A percentile compares a stretch with the other conserved stretches of the same genome.
Conservation (phyloP, 2,797 vertebrate genomes). For the Decapterus maruadsi region DNA sequence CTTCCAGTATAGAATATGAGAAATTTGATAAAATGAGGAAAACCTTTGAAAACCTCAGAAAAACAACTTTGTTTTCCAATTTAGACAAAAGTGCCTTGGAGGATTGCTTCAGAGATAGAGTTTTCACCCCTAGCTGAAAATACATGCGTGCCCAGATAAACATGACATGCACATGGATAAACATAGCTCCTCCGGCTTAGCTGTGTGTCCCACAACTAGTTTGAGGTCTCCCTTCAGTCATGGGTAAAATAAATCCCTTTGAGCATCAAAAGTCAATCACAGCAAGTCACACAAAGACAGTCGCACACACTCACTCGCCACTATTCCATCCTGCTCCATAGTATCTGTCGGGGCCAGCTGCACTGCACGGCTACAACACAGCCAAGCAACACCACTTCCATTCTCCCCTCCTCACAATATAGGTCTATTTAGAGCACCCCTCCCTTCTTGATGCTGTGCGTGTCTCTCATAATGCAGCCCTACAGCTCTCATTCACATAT, state of each 20-base stretch:
- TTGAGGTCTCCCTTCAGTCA: conserved; percentile 36
- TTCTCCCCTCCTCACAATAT: conserved; percentile 63
- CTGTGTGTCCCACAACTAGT: conserved; percentile 20
- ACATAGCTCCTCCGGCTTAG: conserved; percentile 21
- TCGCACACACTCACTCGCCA: background rate
- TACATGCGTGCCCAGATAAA: background rate
- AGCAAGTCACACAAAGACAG: conserved; percentile 17
- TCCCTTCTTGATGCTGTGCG: conserved; percentile 36
- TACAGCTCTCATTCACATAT: conserved; percentile 56
- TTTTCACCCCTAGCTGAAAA: conserved; percentile 21
- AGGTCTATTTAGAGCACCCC: conserved; percentile 65
- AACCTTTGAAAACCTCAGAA: too few species aligned
- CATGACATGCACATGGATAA: conserved; percentile 38
- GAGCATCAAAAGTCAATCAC: conserved; percentile 35
- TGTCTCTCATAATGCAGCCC: conserved; percentile 54
- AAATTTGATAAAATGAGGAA: background rate
- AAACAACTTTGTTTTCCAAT: too few species aligned
- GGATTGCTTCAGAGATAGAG: background rate
- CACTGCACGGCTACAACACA: conserved; percentile 52
- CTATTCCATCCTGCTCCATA: conserved; percentile 31
- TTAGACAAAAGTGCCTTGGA: too few species aligned
- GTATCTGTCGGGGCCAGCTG: conserved; percentile 68
- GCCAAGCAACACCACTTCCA: conserved; percentile 48
- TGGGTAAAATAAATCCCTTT: conserved; percentile 8
- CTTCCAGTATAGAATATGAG: background rate